Evolutionary conservation across 2,888 invertebrate genomes (phyloP), one percentile per base, ranked within the genome.

Genomic region (Drosophila yooni): DNA sequence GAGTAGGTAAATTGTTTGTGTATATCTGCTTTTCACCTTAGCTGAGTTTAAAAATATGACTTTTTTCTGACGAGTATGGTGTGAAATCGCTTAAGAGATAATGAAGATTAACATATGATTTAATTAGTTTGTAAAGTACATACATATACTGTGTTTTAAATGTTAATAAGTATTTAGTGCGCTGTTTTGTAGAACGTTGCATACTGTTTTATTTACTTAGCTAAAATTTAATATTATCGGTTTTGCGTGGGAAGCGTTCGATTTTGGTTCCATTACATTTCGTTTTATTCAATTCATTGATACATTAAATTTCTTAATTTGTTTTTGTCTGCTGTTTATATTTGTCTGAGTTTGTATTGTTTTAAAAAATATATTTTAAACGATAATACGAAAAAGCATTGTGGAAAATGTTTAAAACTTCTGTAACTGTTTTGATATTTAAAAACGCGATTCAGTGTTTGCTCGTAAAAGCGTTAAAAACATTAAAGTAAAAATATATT

Each of bases 221-320:
- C 78, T 85, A 89, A 87, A 84, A 79, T 88, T 85, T 78, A 81
- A 86, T 91, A 91, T 91, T 91, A 91, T 91, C 85, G 85, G 85
- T 78, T 91, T 85, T 91, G 89, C 91, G 91, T 92, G 91, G 92
- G 91, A 91, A 91, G 91, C 91, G 91, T 91, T 91, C 91, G 91
- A 92, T 91, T 91, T 91, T 91, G 91, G 91, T 91, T 91, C 91
- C 91, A 89, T 91, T 91, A 90, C 81, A 89, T 91, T 88, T 89
- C 89, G 83, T 85, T 78, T 69, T 57, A 74, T 75, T 76, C 76
- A 79, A 73, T 73, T 76, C 68, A 74, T 73, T 79, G 64, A 74
- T 82, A 72, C 65, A 73, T 76, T 78, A 48, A 70, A 61, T 75
- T 71, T 67, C 58, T 59, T 68, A 53, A 53, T 52, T 76, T 76